Conservation (phyloP, 2,888 invertebrate genomes). For the Acanthosoma haemorrhoidale region DNA sequence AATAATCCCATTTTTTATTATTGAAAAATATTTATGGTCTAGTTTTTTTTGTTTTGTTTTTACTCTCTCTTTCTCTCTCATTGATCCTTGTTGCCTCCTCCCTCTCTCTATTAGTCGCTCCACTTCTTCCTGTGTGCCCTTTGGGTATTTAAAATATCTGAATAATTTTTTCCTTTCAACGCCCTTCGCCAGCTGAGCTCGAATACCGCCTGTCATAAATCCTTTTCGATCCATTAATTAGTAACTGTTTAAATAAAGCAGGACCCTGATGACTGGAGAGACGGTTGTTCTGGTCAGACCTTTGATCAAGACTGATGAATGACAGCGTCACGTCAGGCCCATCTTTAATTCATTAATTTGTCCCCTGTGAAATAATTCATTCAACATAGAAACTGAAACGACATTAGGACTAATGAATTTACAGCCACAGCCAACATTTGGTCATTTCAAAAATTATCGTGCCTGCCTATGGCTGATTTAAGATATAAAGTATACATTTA, state of each 20-base stretch:
- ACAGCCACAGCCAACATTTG: no score
- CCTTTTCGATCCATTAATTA: neutral
- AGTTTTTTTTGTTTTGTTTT: neutral
- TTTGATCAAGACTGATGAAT: conserved; percentile 16
- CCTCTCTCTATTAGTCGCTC: neutral
- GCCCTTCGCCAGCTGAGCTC: neutral
- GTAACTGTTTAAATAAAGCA: conserved; percentile 2
- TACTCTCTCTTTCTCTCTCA: neutral
- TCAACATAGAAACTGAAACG: neutral
- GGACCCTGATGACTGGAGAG: neutral
- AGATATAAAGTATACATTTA: no score
- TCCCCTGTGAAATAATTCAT: neutral
- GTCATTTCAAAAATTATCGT: no score
- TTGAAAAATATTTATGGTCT: conserved; percentile 27
- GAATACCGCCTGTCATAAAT: neutral
- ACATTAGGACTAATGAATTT: neutral
- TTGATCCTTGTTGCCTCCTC: neutral
- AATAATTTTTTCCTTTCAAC: conserved; percentile 27
- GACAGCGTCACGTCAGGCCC: neutral
- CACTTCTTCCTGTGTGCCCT: neutral
- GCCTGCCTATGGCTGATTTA: no score
- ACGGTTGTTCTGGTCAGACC: neutral
- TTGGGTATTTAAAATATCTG: conserved; percentile 14
- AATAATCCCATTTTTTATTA: conserved; percentile 29
- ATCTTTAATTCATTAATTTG: conserved; percentile 10